Evolutionary conservation across 2,113 vertebrate genomes (phyloP).

Genomic region (Caloenas nicobarica): DNA sequence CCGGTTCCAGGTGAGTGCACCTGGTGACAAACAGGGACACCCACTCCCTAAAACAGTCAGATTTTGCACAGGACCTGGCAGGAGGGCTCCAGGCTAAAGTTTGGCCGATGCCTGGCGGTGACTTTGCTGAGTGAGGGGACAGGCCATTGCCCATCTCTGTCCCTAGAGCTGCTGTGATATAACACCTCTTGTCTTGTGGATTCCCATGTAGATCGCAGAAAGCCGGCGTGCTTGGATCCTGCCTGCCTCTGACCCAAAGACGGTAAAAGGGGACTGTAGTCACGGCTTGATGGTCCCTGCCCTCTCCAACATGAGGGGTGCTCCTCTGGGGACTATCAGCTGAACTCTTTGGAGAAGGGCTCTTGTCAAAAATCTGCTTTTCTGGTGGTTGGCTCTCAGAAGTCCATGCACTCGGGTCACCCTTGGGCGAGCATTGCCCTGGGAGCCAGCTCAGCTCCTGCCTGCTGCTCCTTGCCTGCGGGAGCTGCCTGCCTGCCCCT

Average conservation of each 20-base stretch:
- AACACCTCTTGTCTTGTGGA: slow-evolving; percentile 63
- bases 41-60: not conserved
- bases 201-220: slow-evolving; percentile 78
- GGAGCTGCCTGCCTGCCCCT: not conserved
- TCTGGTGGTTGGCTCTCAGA: not conserved
- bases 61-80: not conserved
- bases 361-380: not conserved
- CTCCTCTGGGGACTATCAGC: not conserved
- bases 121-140: not conserved
- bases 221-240: slow-evolving; percentile 72
- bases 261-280: slow-evolving; percentile 39
- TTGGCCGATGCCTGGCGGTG: rapidly evolving
- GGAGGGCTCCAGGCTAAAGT: rapidly evolving
- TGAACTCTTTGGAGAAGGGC: slow-evolving; percentile 15
- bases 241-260: slow-evolving; percentile 67
- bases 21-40: rapidly evolving
- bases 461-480: not conserved
- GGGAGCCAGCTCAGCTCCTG: not conserved
- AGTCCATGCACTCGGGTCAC: not conserved
- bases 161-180: not conserved
- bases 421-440: not conserved
- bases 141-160: not conserved
- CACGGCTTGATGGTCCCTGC: not conserved
- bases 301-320: not conserved
- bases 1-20: slow-evolving; percentile 88